Base-by-base conservation (phyloP, 1,140 invertebrate genomes). In the Bathynomus jamesi region DNA sequence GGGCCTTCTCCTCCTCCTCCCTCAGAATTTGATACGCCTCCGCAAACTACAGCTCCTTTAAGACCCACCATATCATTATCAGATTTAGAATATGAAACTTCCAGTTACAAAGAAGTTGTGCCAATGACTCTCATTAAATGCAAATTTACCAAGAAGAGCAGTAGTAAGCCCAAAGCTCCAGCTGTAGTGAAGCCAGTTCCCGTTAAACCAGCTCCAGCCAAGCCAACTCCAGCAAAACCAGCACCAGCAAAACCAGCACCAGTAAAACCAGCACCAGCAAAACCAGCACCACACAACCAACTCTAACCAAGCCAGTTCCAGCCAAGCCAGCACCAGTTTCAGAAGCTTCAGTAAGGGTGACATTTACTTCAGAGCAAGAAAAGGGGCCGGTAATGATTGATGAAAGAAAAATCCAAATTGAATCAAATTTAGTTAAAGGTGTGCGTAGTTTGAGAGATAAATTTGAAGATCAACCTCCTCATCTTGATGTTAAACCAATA, bases 51-150 rank as follows among this genome's bases (percentile, higher is more conserved):
- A 21, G 31, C 63, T 24, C 29, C 60, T 65, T 62, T 74, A 24
- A 61, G 71, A 64, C 71, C 72, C 46, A 61, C 67, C 61, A 69
- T 73, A n/a, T 71, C 75, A 29, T 28, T 80, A 84, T 62, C 76
- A 76, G 65, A 82, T 78, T 78, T 85, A 80, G 78, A 78, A 21
- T 85, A 86, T 79, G 89, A 89, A 17, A 90, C 90, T 76, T 87
- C 87, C 79, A 89, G 89, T 1, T 89, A 90, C 78, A 90, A 71
- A 21, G 72, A 76, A 62, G 69, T 69, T 40, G 71, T 71, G 4
- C 40, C 13, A 53, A 53, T 53, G 40, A 53, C 40, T 53, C 40
- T 21, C 2, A 5, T 53, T 21, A 53, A 53, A 53, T 53, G 40
- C 21, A 53, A 53, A 53, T 53, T 53, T 21, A 53, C 40, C 2